Evolutionary conservation across 2,113 vertebrate genomes (phyloP).

Genomic region (Hymenochirus boettgeri): DNA sequence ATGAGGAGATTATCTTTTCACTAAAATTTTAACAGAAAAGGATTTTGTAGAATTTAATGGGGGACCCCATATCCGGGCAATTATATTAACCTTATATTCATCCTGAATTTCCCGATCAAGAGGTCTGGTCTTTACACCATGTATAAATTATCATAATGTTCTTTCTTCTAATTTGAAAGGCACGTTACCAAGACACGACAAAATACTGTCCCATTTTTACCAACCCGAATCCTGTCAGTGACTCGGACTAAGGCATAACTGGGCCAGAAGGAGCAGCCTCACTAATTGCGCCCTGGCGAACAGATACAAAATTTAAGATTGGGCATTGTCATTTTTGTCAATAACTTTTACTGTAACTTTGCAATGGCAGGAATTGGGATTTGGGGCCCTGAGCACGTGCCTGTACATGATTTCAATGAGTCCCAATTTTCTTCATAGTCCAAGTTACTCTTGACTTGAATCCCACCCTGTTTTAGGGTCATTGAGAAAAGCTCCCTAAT

Average conservation of each 20-base stretch:
- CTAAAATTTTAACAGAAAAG: conserved; percentile 88
- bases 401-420: conserved; percentile 93
- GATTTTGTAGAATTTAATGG: conserved; percentile 94
- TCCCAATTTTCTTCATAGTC: conserved; percentile 94
- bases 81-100: conserved; percentile 93
- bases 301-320: conserved; percentile 89
- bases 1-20: conserved; percentile 93
- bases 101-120: conserved; percentile 90
- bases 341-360: conserved; percentile 94
- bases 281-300: conserved; percentile 96
- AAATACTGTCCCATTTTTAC: conserved; percentile 92
- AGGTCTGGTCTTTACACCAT: conserved; percentile 89
- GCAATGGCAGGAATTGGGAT: conserved; percentile 96
- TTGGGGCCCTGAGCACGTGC: conserved; percentile 93
- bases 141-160: conserved; percentile 95
- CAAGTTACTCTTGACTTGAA: conserved; percentile 91
- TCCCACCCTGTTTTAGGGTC: conserved; percentile 87
- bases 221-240: conserved; percentile 89
- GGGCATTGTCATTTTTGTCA: conserved; percentile 95
- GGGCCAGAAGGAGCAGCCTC: conserved; percentile 91
- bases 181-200: conserved; percentile 86
- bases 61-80: conserved; percentile 91
- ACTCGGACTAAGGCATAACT: conserved; percentile 93
- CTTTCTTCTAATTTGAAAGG: conserved; percentile 95
- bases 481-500: conserved; percentile 95